These are phyloP conservation scores for Collichthys lucidus DNA, from an alignment of 2,113 vertebrate species.

Conservation along the genomic window DNA sequence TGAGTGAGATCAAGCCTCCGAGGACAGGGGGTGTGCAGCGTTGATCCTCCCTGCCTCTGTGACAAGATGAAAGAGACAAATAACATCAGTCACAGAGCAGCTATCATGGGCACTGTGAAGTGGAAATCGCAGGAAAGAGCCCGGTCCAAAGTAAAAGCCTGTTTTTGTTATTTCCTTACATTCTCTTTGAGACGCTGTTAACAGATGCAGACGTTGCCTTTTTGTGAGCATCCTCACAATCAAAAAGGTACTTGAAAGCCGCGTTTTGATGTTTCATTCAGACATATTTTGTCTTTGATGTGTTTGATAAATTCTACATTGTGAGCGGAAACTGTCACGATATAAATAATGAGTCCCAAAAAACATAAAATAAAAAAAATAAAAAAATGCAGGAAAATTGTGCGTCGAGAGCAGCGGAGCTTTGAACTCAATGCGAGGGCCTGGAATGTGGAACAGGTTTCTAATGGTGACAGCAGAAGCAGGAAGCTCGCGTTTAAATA, in stretches of 20 bases:
- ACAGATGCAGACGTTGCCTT: constrained; percentile 51
- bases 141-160: constrained; percentile 46
- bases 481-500: constrained; percentile 18
- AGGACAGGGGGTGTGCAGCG: constrained; percentile 44
- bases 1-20: constrained; percentile 65
- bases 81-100: constrained; percentile 71
- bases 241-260: constrained; percentile 67
- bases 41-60: constrained; percentile 64
- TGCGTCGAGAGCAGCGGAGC: background rate
- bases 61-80: constrained; percentile 80
- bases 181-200: constrained; percentile 67
- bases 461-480: constrained; percentile 15
- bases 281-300: constrained; percentile 72
- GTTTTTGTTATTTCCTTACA: constrained; percentile 64
- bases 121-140: constrained; percentile 72
- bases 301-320: constrained; percentile 62
- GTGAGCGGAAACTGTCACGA: constrained; percentile 57
- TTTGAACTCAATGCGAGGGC: constrained; percentile 48
- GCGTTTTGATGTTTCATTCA: constrained; percentile 73
- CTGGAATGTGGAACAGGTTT: constrained; percentile 3
- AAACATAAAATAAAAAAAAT: constrained; percentile 7
- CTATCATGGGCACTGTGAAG: constrained; percentile 70
- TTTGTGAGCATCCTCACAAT: constrained; percentile 51
- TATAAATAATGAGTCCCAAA: constrained; percentile 56
- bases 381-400: constrained; percentile 3